A percentile compares a stretch with the other conserved stretches of the same genome.
Conservation (phyloP, 2,113 vertebrate genomes). For the Planiliza haematocheilus region DNA sequence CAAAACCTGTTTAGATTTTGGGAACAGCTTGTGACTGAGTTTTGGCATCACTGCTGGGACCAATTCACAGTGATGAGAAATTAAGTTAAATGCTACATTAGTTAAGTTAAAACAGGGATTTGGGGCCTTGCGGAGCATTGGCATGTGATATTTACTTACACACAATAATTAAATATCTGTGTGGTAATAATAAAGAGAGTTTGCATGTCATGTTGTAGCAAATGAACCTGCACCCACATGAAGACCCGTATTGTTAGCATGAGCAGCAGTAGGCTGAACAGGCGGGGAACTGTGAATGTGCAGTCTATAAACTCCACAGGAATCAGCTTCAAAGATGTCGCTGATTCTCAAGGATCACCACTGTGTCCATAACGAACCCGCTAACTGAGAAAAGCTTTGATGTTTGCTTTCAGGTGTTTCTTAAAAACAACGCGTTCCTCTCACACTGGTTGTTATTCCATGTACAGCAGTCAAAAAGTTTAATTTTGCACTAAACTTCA, state of each 20-base stretch:
- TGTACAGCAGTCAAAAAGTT: neutral
- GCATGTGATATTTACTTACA: neutral
- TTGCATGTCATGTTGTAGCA: neutral
- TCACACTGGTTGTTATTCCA: neutral
- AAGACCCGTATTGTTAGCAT: slow-evolving; percentile 1
- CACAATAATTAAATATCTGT: neutral
- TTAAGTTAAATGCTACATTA: slow-evolving; percentile 24
- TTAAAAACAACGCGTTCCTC: slow-evolving; percentile 42
- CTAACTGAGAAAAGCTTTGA: slow-evolving; percentile 39
- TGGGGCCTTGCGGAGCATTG: neutral
- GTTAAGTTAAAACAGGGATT: slow-evolving; percentile 10
- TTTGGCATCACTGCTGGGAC: slow-evolving; percentile 11
- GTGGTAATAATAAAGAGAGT: neutral
- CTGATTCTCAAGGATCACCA: slow-evolving; percentile 52
- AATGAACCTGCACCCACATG: neutral
- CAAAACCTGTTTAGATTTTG: neutral
- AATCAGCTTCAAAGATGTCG: slow-evolving; percentile 52
- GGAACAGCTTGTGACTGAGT: slow-evolving; percentile 7
- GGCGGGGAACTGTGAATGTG: slow-evolving; percentile 17
- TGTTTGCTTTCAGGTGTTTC: slow-evolving; percentile 59
- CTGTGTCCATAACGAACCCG: slow-evolving; percentile 32
- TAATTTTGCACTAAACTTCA: neutral
- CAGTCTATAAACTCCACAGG: slow-evolving; percentile 22
- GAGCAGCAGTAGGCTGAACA: slow-evolving; percentile 22
- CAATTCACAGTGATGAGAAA: slow-evolving; percentile 1